phyloP scores from a whole-genome alignment of 2,113 vertebrate genomes.

The Solea senegalensis region DNA sequence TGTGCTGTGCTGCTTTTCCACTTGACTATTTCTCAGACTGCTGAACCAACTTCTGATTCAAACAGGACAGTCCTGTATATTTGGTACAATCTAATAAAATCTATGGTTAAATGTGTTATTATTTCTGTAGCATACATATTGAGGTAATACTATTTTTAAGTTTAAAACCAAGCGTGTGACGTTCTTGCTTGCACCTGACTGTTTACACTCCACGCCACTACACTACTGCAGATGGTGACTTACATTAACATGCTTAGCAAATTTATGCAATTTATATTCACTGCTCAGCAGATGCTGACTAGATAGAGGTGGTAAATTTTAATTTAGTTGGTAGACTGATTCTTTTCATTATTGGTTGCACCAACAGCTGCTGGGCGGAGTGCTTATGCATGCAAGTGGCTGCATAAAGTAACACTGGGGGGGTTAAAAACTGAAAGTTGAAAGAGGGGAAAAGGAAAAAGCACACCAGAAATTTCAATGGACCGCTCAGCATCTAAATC shows the following conservation, averaged over 20 bases:
- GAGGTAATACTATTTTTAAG: slow-evolving; percentile 5
- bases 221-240: slow-evolving; percentile 70
- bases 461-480: background rate
- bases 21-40: slow-evolving; percentile 30
- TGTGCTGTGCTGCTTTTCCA: slow-evolving; percentile 56
- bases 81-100: slow-evolving; percentile 4
- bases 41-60: slow-evolving; percentile 37
- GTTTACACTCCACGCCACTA: slow-evolving; percentile 33
- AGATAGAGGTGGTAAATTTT: slow-evolving; percentile 71
- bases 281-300: slow-evolving; percentile 77
- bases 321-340: slow-evolving; percentile 76
- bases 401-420: slow-evolving; percentile 48
- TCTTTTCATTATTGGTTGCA: slow-evolving; percentile 73
- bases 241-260: slow-evolving; percentile 71
- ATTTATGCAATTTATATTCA: slow-evolving; percentile 78
- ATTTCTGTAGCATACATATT: background rate
- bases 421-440: slow-evolving; percentile 55
- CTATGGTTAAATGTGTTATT: background rate
- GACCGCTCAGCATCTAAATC: no score
- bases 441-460: slow-evolving; percentile 8
- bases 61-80: background rate
- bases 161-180: background rate
- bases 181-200: slow-evolving; percentile 13
- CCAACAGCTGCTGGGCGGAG: slow-evolving; percentile 74
- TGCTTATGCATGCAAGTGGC: slow-evolving; percentile 57